phyloP scores from a whole-genome alignment of 2,797 vertebrate genomes.

The Xerus rutilus region DNA sequence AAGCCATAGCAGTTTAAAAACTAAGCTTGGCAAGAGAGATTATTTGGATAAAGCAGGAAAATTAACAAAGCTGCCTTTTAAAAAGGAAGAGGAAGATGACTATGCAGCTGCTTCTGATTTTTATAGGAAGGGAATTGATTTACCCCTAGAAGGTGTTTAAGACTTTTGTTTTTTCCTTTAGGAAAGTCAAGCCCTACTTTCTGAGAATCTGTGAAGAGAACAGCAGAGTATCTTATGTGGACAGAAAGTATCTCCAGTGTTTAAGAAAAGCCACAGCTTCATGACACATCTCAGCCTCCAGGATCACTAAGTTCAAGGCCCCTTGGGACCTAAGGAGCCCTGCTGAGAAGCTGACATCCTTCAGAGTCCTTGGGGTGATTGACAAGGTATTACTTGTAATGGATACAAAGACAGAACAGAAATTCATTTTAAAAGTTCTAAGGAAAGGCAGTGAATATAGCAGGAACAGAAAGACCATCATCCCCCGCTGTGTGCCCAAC shows the following conservation, averaged over 20 bases:
- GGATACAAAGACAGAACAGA: constrained; percentile 97
- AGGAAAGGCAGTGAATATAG: constrained; percentile 97
- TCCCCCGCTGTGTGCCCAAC: constrained; percentile 96
- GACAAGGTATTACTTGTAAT: constrained; percentile 99
- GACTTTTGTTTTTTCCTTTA: too few relatives aligned
- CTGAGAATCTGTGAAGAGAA: constrained; percentile 96
- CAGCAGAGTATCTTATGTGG: constrained; percentile 96
- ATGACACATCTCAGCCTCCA: constrained; percentile 92
- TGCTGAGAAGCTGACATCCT: constrained; percentile 96
- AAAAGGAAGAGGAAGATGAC: constrained; percentile 95
- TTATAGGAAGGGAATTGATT: constrained; percentile 95
- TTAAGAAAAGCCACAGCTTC: constrained; percentile 88
- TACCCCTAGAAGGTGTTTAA: constrained; percentile 97
- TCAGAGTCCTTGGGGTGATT: constrained; percentile 98
- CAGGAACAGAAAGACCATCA: constrained; percentile 93
- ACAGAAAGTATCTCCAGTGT: constrained; percentile 95
- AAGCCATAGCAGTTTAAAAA: constrained; percentile 90
- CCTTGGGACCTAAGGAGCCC: constrained; percentile 95
- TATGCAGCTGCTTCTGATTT: constrained; percentile 94
- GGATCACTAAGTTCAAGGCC: constrained; percentile 97
- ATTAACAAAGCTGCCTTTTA: constrained; percentile 94
- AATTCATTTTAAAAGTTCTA: constrained; percentile 97
- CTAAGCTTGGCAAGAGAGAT: constrained; percentile 90
- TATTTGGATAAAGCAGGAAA: constrained; percentile 96
- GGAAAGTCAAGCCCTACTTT: constrained; percentile 96